Evolutionary conservation across 1,140 invertebrate genomes (phyloP), one percentile per base, ranked within the genome.

Genomic region (Mylabris phalerata): DNA sequence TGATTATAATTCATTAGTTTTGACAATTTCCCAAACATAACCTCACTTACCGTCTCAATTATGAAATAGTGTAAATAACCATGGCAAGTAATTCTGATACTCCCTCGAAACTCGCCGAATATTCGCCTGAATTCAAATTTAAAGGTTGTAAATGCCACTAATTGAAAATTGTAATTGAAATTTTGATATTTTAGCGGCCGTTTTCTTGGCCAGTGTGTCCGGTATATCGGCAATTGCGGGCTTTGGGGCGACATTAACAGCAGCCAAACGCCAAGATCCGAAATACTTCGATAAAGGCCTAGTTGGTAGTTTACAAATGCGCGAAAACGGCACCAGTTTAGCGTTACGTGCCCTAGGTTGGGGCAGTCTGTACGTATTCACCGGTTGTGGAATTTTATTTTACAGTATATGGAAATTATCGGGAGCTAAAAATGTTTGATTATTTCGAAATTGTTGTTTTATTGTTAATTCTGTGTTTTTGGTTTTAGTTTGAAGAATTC

Each of bases 321-420:
- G 82, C 24, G 90, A 93, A 71, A 84, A 84, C 59, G 92, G 92
- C 11, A 82, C 84, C 4, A 78, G 84, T 4, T 77, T 95, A 56
- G 93, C 93, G 2, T 57, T 92, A 38, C 75, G 88, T 70, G 94
- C 94, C 2, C 76, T 97, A 2, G 88, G 85, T 19, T 90, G 89
- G 86, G 93, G 92, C 2, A 90, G 90, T 3, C 67, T 94, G 2
- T 94, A 92, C 75, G 89, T 93, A 0, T 78, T 93, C 10, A 78
- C 85, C 40, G 92, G 92, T 9, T 90, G 91, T 63, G 82, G 89
- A 9, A 69, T 90, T 46, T 75, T 95, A 52, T 90, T 87, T 72
- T 93, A 87, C 75, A 81, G 82, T 9, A 83, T 95, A 55, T 96
- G 92, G 90, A 95, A 95, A 78, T 65, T 93, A 5, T 86, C 90